Base-by-base conservation (phyloP, 2,888 invertebrate genomes). In the Notocelia uddmanniana region DNA sequence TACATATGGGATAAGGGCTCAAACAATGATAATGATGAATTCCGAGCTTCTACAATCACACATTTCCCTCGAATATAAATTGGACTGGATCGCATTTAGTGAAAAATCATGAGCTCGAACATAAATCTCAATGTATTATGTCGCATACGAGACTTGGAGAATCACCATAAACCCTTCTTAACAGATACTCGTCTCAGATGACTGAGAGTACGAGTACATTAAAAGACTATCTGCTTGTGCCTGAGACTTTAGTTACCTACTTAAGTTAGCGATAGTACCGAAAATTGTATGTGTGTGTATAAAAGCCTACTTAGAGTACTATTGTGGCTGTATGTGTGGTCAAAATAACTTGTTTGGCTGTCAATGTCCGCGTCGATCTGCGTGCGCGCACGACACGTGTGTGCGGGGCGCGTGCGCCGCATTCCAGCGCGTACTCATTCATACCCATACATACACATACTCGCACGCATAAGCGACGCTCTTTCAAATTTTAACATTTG, bases 361-460 rank as follows among this genome's bases (percentile, higher is more conserved):
- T 80, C 81, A 78, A 81, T 78, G 82, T 85, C 85, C 82, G 79
- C 80, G 80, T 76, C 76, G 75, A 69, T 75, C 75, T 74, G 79
- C 81, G 77, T 68, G 62, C 57, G 70, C 59, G 66, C 67, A 77
- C 21, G 45, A 68, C 71, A 66, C 76, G 76, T 73, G 78, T 75
- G 77, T 74, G 68, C 50, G 68, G 58, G 78, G 73, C 90, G 91
- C 91, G 91, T 90, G 91, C 91, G 89, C 83, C 85, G 82, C 91
- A 91, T 91, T 91, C 91, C 91, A 80, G 48, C 80, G 89, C 89
- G 90, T 88, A 88, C 84, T 86, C 90, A 91, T 91, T 91, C 91
- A 91, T 89, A 89, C 85, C 68, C 48, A 82, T 85, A 84, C 84
- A 83, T 81, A 85, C 82, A 6, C 31, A 80, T 76, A 85, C 82